These are phyloP conservation scores for Adoxophyes honmai DNA, from an alignment of 1,140 invertebrate genomes.

Conservation along the genomic window DNA sequence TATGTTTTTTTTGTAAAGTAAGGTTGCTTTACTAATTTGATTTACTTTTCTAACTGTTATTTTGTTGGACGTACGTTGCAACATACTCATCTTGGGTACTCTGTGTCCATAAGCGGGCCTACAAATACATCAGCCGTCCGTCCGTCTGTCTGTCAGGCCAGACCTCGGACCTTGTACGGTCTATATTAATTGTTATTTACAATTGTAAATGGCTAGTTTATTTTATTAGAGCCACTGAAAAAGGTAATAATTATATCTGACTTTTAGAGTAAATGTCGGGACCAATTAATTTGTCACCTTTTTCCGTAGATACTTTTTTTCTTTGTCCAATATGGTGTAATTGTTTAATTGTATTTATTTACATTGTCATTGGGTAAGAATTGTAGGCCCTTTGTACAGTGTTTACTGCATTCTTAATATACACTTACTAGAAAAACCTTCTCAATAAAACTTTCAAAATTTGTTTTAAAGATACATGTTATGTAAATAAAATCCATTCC, in stretches of 20 bases:
- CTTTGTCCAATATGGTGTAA: too few species aligned
- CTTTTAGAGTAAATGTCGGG: slow-evolving; percentile 24
- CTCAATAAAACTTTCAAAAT: too few species aligned
- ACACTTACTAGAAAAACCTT: too few species aligned
- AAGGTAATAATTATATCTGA: slow-evolving; percentile 54
- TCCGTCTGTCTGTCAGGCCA: slow-evolving; percentile 50
- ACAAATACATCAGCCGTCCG: slow-evolving; percentile 18
- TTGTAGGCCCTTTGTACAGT: too few species aligned
- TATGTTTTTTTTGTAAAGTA: not conserved
- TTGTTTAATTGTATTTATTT: too few species aligned
- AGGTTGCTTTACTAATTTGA: not conserved
- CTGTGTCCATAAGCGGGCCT: slow-evolving; percentile 28
- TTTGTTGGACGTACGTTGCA: not conserved
- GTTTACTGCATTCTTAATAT: too few species aligned
- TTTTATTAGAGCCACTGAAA: slow-evolving; percentile 30
- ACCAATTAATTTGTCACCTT: too few species aligned
- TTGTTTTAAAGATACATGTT: too few species aligned
- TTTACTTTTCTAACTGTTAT: not conserved
- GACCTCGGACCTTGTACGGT: slow-evolving; percentile 36
- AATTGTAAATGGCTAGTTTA: slow-evolving; percentile 59
- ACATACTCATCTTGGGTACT: slow-evolving; percentile 4
- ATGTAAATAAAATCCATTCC: too few species aligned
- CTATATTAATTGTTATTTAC: slow-evolving; percentile 44
- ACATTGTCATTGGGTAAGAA: too few species aligned
- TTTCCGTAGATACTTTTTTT: too few species aligned